These are phyloP conservation scores for Junonia oenone DNA, from an alignment of 2,888 invertebrate genomes.

Conservation along the genomic window DNA sequence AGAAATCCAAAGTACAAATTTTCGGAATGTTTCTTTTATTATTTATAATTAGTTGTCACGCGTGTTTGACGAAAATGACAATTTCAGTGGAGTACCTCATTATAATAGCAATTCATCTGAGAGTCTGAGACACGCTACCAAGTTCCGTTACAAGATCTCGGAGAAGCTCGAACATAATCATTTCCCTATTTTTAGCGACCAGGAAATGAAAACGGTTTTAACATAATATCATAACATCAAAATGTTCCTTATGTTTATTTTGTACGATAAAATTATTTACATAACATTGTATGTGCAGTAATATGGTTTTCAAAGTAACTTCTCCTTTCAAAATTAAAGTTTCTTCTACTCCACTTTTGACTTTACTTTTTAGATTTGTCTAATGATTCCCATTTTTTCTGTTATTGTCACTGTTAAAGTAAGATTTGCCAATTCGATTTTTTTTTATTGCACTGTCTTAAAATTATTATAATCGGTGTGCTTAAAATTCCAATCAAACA, in stretches of 20 bases:
- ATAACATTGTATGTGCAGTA: too few relatives aligned
- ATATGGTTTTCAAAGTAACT: background rate
- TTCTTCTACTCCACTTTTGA: background rate
- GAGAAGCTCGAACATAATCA: background rate
- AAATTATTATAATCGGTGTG: too few relatives aligned
- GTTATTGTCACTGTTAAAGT: background rate
- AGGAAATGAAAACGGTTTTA: background rate
- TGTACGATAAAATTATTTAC: background rate
- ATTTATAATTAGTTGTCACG: background rate
- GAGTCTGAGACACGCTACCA: background rate
- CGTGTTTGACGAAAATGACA: background rate
- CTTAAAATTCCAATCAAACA: constrained; percentile 3
- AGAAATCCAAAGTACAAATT: background rate
- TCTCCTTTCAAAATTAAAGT: background rate
- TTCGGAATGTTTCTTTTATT: background rate
- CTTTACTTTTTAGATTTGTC: background rate
- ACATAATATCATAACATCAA: background rate
- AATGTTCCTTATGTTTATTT: background rate
- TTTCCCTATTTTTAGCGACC: constrained; percentile 1
- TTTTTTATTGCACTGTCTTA: too few relatives aligned
- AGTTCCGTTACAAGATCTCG: constrained; percentile 1
- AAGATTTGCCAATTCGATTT: too few relatives aligned
- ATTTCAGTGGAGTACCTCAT: background rate
- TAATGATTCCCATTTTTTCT: background rate
- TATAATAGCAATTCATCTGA: background rate